Percentiles rank a stretch among this genome's conserved stretches.
Conservation (phyloP, 2,113 vertebrate genomes). For the Circaetus cinerascens region DNA sequence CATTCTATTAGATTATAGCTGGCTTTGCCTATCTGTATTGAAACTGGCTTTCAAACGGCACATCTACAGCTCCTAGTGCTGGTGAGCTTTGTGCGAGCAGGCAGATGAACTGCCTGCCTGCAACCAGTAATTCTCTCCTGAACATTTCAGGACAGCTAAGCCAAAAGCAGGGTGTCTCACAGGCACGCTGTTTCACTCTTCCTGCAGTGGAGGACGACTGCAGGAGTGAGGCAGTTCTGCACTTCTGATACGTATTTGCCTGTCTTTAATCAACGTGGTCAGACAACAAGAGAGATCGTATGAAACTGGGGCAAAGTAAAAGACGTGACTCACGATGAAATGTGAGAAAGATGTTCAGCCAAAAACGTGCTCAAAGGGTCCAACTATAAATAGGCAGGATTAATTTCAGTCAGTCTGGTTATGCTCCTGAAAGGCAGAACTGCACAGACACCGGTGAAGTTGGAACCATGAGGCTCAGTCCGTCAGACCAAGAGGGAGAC, state of each 20-base stretch:
- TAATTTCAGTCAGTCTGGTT: not conserved
- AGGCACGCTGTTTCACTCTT: accelerated
- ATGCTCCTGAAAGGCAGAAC: not conserved
- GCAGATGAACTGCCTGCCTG: not conserved
- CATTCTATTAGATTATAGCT: not conserved
- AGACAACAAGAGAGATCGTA: not conserved
- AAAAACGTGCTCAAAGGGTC: not conserved
- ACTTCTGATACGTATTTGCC: not conserved
- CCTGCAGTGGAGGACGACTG: not conserved
- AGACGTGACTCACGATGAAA: not conserved
- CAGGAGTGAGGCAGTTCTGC: not conserved
- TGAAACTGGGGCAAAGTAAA: not conserved
- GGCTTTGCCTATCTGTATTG: not conserved
- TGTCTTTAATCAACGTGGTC: not conserved
- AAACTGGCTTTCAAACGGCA: not conserved
- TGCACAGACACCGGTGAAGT: not conserved
- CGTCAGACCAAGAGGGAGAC: not conserved
- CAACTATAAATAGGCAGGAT: not conserved
- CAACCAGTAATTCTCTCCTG: not conserved
- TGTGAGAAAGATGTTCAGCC: not conserved
- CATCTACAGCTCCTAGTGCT: not conserved
- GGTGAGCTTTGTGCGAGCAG: not conserved
- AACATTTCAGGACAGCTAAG: not conserved
- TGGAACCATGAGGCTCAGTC: not conserved
- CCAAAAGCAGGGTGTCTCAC: not conserved